These are phyloP conservation scores for Plebejus melissa DNA, from an alignment of 2,888 invertebrate genomes.

Conservation along the genomic window DNA sequence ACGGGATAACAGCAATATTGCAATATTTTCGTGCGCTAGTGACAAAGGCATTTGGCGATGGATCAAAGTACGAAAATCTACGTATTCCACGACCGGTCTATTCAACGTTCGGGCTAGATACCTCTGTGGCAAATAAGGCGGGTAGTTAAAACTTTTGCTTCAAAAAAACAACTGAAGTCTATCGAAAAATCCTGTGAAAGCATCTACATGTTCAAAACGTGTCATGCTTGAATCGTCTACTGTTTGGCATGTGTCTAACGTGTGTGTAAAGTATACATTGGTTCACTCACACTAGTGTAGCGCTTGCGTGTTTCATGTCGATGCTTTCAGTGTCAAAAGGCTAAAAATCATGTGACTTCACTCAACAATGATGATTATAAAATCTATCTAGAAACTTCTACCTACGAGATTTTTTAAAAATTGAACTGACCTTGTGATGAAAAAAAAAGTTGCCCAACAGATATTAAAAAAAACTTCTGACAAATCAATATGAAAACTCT, in stretches of 20 bases:
- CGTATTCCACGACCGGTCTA: not conserved
- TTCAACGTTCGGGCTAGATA: not conserved
- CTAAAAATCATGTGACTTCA: constrained; percentile 24
- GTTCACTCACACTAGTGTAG: not conserved
- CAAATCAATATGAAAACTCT: not conserved
- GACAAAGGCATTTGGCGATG: not conserved
- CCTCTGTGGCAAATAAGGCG: not conserved
- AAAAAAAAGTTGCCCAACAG: not conserved
- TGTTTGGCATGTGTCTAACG: constrained; percentile 7
- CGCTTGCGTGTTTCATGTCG: constrained; percentile 29
- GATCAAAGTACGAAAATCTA: not conserved
- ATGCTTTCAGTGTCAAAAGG: constrained; percentile 34
- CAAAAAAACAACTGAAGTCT: constrained; percentile 37
- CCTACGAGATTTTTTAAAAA: constrained; percentile 1
- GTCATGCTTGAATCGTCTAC: constrained; percentile 17
- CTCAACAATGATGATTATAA: constrained; percentile 27
- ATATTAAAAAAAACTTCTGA: not conserved
- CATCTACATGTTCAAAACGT: constrained; percentile 36
- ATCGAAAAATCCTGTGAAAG: constrained; percentile 38
- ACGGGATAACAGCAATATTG: too few species aligned
- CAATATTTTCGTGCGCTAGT: too few species aligned
- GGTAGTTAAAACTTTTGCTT: not conserved
- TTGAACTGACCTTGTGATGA: not conserved
- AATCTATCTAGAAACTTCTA: constrained; percentile 30
- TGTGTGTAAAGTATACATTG: constrained; percentile 6